A percentile compares a stretch with the other conserved stretches of the same genome.
Evolutionary conservation across 2,888 invertebrate species (phyloP).

Genomic region (Notocelia uddmanniana): DNA sequence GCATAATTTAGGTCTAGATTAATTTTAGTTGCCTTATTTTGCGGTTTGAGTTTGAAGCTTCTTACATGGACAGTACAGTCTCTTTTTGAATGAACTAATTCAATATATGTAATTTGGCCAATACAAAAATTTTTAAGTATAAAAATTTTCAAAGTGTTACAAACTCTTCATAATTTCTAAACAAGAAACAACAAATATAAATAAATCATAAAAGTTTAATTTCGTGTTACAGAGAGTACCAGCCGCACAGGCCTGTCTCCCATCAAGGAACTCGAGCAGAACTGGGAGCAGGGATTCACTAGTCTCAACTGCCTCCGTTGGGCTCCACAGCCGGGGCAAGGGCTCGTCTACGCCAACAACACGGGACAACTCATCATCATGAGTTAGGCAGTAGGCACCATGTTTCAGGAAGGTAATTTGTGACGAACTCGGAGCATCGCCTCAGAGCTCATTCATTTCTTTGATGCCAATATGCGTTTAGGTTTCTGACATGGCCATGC

Average conservation of each 20-base stretch:
- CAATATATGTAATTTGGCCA: too few relatives aligned
- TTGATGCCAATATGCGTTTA: not conserved
- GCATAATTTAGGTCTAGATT: too few relatives aligned
- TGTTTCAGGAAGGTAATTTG: not conserved
- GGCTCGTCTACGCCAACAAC: conserved; percentile 94
- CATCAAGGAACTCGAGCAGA: conserved; percentile 88
- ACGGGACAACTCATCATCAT: conserved; percentile 92
- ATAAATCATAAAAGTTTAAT: not conserved
- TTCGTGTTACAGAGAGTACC: conserved; percentile 66
- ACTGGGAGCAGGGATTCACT: conserved; percentile 87
- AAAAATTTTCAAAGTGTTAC: too few relatives aligned
- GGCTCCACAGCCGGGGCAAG: conserved; percentile 93
- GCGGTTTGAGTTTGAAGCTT: too few relatives aligned
- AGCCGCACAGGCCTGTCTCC: conserved; percentile 78
- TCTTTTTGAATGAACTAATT: too few relatives aligned
- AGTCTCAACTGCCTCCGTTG: conserved; percentile 94
- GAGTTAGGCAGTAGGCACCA: conserved; percentile 70
- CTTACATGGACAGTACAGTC: too few relatives aligned
- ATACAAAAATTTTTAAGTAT: too few relatives aligned
- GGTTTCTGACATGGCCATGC: conserved; percentile 3
- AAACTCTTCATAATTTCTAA: too few relatives aligned
- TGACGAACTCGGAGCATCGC: not conserved
- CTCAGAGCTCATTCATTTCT: not conserved
- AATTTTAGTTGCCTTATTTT: too few relatives aligned
- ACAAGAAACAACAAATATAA: not conserved